Conservation (phyloP, 2,113 vertebrate species). For the Gadus chalcogrammus region DNA sequence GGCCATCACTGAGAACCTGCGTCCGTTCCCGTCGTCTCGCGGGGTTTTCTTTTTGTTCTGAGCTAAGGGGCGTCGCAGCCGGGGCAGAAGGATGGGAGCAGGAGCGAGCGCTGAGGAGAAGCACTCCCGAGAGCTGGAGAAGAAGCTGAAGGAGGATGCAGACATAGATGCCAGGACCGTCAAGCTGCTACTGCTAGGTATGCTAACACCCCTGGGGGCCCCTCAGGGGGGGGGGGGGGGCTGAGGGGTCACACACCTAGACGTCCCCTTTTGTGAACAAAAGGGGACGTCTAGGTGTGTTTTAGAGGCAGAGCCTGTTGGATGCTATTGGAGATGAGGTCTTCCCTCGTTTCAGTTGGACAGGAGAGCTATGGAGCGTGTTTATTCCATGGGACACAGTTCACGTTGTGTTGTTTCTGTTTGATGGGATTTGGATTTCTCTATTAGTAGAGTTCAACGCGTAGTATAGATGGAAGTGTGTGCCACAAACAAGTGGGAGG, state of each 20-base stretch:
- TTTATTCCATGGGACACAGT: too few relatives aligned
- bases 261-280: too few relatives aligned
- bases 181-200: slow-evolving; percentile 97
- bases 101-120: slow-evolving; percentile 95
- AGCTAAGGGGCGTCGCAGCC: slow-evolving; percentile 41
- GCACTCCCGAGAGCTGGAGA: slow-evolving; percentile 93
- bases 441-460: too few relatives aligned
- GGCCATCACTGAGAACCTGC: slow-evolving; percentile 50
- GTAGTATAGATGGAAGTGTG: too few relatives aligned
- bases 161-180: slow-evolving; percentile 95
- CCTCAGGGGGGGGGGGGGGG: neutral
- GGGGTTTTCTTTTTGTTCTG: slow-evolving; percentile 35
- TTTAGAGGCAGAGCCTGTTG: too few relatives aligned
- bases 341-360: too few relatives aligned
- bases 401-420: too few relatives aligned
- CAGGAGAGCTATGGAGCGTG: too few relatives aligned
- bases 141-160: slow-evolving; percentile 94
- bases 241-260: neutral
- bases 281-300: too few relatives aligned
- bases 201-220: slow-evolving; percentile 28
- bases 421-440: too few relatives aligned
- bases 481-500: too few relatives aligned
- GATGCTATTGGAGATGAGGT: too few relatives aligned
- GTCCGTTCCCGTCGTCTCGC: slow-evolving; percentile 35
- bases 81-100: slow-evolving; percentile 82